These are phyloP conservation scores for Kryphioiulus occultus DNA, from an alignment of 2,888 invertebrate species.

Conservation along the genomic window DNA sequence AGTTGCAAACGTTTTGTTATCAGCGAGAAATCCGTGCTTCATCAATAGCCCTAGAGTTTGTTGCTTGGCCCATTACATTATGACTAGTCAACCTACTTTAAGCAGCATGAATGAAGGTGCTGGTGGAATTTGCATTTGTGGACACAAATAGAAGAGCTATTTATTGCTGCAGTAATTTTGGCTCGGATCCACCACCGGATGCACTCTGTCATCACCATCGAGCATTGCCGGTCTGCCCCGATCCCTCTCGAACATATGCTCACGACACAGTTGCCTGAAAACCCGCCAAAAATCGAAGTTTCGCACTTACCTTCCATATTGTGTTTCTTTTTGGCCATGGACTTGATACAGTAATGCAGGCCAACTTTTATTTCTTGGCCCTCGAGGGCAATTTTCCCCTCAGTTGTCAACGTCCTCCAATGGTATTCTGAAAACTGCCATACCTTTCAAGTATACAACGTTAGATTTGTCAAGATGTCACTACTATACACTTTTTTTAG, in stretches of 20 bases:
- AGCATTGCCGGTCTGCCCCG: background rate
- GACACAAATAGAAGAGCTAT: slow-evolving; percentile 13
- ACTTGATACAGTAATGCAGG: background rate
- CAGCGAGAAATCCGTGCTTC: background rate
- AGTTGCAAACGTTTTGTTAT: background rate
- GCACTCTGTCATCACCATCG: slow-evolving; percentile 3
- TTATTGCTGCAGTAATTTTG: slow-evolving; percentile 16
- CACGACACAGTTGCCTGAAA: background rate
- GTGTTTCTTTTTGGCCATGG: background rate
- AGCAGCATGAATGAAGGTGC: slow-evolving; percentile 28
- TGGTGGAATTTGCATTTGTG: background rate
- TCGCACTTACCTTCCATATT: background rate
- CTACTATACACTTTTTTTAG: no score
- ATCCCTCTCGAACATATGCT: slow-evolving; percentile 24
- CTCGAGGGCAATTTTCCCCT: background rate
- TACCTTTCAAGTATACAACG: background rate
- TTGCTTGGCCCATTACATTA: background rate
- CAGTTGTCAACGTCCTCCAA: background rate
- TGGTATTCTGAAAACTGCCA: background rate
- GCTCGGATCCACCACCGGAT: slow-evolving; percentile 29
- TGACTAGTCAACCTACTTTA: background rate
- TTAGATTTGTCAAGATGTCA: no score
- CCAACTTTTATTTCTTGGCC: background rate
- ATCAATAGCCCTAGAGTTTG: background rate
- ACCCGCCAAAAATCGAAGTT: background rate